Evolutionary conservation across 2,888 invertebrate genomes (phyloP), one percentile per base, ranked within the genome.

Genomic region (Danaus chrysippus): DNA sequence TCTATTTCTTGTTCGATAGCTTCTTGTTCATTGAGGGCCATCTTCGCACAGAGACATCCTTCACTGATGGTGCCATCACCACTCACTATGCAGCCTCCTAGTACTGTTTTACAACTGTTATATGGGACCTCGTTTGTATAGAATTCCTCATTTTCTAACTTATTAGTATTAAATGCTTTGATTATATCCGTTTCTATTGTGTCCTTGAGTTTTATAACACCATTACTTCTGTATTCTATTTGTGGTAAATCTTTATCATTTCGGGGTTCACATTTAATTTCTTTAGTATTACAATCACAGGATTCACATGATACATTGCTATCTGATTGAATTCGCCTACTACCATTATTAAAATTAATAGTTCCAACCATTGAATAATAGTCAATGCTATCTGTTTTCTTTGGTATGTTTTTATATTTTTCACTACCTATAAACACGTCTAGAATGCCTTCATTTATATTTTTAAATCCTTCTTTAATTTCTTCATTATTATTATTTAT

Each of bases 1-100:
- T 86, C 87, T 46, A 90, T 87, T 71, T 91, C 87, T 69, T 89
- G 84, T 10, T 81, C 77, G 56, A 75, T 81, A 10, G 76, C 77
- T 70, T 79, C 79, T 42, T 79, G 77, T n/a, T 87, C 84, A 61
- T 85, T 83, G 0, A 81, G 70, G 10, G 77, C 70, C 90, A 91
- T 91, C 71, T 77, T 85, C 0, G 87, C 90, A 70, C 91, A 90
- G 0, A 90, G 71, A 66, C 91, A 91, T 3, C 81, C 84, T 11
- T 87, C 89, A 19, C 77, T 82, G 5, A 86, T 84, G 3, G 76
- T 81, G 1, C 84, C 82, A 68, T 79, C 84, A 0, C 84, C 87
- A 69, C 83, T 87, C 0, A 85, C 87, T 64, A 91, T 85, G 66
- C 91, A 91, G 60, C 82, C 87, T 10, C 91, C 91, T 42, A 91